Conservation (phyloP, 2,797 vertebrate species). For the Crocodylus rhombifer region DNA sequence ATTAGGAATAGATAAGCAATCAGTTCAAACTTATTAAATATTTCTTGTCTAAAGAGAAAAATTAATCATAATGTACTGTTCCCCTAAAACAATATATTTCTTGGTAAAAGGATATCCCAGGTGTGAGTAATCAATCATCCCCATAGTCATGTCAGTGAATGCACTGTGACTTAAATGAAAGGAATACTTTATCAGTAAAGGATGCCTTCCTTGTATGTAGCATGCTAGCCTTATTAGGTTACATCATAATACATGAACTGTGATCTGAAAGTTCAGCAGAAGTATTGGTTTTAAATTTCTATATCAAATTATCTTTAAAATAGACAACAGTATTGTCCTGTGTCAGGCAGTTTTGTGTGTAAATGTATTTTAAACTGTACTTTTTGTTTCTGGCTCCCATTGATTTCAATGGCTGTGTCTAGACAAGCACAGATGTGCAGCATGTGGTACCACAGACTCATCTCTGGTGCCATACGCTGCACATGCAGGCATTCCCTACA, state of each 20-base stretch:
- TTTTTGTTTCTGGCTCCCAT: too few species aligned
- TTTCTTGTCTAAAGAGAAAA: slow-evolving; percentile 1
- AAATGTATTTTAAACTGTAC: too few species aligned
- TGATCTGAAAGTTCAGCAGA: background rate
- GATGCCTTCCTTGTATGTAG: background rate
- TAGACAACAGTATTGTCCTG: background rate
- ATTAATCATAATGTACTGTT: background rate
- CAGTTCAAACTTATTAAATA: slow-evolving; percentile 12
- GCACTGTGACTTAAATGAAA: background rate
- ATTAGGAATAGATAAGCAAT: background rate
- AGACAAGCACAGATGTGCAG: too few species aligned
- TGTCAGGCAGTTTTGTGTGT: background rate
- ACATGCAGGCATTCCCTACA: too few species aligned
- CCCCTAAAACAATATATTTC: background rate
- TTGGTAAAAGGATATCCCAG: background rate
- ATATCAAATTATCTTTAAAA: background rate
- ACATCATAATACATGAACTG: background rate
- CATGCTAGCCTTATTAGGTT: background rate
- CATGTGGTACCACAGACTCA: too few species aligned
- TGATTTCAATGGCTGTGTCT: too few species aligned
- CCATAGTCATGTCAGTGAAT: background rate
- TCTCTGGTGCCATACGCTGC: too few species aligned
- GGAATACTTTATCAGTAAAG: slow-evolving; percentile 19
- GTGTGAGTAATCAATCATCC: background rate
- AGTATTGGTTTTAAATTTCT: background rate